Conservation (phyloP, 1,140 invertebrate species). For the Camponotus floridanus region DNA sequence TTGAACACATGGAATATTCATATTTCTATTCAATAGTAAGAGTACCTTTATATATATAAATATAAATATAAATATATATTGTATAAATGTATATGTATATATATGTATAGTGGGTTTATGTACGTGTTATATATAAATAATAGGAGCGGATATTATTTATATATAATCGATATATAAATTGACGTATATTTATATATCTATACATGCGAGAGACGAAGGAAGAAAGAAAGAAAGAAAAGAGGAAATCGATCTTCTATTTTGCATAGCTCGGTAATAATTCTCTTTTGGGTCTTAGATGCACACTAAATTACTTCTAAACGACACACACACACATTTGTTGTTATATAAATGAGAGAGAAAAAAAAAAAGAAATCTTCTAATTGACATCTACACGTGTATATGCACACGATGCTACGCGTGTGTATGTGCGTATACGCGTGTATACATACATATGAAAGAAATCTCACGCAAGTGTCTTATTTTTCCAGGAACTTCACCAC, state of each 20-base stretch:
- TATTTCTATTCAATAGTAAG: constrained; percentile 85
- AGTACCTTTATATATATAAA: constrained; percentile 80
- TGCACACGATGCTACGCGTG: constrained; percentile 61
- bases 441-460: constrained; percentile 78
- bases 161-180: constrained; percentile 79
- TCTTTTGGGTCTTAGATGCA: constrained; percentile 84
- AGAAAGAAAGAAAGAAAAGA: constrained; percentile 77
- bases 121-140: constrained; percentile 80
- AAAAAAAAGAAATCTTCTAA: constrained; percentile 67
- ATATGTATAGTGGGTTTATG: constrained; percentile 80
- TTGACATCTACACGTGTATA: constrained; percentile 69
- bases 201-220: constrained; percentile 70
- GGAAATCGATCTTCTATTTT: constrained; percentile 85
- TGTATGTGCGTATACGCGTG: constrained; percentile 68
- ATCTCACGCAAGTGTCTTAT: constrained; percentile 82
- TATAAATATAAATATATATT: constrained; percentile 77
- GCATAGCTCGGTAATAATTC: constrained; percentile 84
- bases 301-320: constrained; percentile 84
- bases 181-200: constrained; percentile 78
- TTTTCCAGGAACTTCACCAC: constrained; percentile 79
- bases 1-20: constrained; percentile 82
- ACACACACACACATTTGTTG: constrained; percentile 75
- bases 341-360: constrained; percentile 74
- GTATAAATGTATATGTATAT: constrained; percentile 79
- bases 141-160: constrained; percentile 77